Conservation (phyloP, 1,140 invertebrate species). For the Drosophila persimilis region DNA sequence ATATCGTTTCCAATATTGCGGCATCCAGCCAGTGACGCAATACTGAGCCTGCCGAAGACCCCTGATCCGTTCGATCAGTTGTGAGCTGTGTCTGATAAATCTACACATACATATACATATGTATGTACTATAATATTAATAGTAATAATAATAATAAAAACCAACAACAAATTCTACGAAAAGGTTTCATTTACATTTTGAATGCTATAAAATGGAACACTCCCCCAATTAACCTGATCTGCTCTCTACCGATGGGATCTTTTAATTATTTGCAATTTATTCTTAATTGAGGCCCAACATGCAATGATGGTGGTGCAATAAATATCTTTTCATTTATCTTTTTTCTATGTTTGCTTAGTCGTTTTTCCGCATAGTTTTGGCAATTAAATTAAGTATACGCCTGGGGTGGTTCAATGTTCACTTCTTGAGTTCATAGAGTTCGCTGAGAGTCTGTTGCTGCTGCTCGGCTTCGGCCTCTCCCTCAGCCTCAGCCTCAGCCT, state of each 20-base stretch:
- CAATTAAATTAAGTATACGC: slow-evolving; percentile 41
- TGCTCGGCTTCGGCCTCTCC: slow-evolving; percentile 48
- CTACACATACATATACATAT: neutral
- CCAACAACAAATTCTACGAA: slow-evolving; percentile 33
- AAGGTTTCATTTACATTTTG: neutral
- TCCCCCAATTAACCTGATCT: slow-evolving; percentile 10
- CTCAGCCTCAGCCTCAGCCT: slow-evolving; percentile 43
- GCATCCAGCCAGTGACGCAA: slow-evolving; percentile 76
- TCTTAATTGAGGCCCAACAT: slow-evolving; percentile 57
- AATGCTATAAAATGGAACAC: slow-evolving; percentile 1
- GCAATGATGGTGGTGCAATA: slow-evolving; percentile 59
- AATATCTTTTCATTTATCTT: slow-evolving; percentile 68
- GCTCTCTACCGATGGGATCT: slow-evolving; percentile 5
- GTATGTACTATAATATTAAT: neutral
- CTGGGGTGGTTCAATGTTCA: slow-evolving; percentile 30
- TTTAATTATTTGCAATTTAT: slow-evolving; percentile 24
- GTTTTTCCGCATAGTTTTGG: slow-evolving; percentile 13
- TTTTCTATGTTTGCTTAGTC: slow-evolving; percentile 12
- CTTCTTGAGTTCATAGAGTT: slow-evolving; percentile 62
- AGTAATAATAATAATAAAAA: slow-evolving; percentile 27
- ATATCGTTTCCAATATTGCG: slow-evolving; percentile 62
- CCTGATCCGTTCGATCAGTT: slow-evolving; percentile 18
- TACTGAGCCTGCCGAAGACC: slow-evolving; percentile 39
- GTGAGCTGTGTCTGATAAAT: no score
- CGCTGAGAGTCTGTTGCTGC: slow-evolving; percentile 37